Percentiles rank a stretch among this genome's conserved stretches.
Conservation (phyloP, 2,797 vertebrate genomes). For the Neopelma chrysocephalum region DNA sequence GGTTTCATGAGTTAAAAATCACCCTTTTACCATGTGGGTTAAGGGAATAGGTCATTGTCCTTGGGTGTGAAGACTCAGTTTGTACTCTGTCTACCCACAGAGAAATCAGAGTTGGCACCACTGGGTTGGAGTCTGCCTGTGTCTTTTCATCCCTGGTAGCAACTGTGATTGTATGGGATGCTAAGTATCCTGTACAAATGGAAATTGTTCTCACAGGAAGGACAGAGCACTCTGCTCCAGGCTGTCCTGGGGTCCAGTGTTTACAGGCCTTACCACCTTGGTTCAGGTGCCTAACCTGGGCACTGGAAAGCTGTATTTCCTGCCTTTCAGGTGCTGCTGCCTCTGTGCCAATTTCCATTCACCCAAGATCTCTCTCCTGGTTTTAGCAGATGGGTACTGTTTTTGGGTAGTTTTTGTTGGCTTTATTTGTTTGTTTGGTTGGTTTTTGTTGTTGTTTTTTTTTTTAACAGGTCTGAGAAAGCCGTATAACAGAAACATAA, state of each 20-base stretch:
- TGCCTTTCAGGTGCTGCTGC: not conserved
- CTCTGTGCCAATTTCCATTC: not conserved
- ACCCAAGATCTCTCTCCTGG: not conserved
- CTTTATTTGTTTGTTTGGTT: not conserved
- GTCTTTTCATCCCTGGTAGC: not conserved
- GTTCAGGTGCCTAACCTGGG: accelerated
- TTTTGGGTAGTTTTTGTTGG: not conserved
- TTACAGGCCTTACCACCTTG: not conserved
- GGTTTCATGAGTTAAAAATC: not conserved
- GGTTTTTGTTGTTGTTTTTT: not conserved
- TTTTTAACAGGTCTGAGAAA: not conserved
- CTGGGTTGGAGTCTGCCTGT: not conserved
- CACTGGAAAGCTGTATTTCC: not conserved
- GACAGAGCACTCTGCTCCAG: not conserved
- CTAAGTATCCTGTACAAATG: not conserved
- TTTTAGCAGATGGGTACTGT: not conserved
- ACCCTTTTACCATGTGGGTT: not conserved
- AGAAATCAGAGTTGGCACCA: not conserved
- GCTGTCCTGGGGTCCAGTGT: accelerated
- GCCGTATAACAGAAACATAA: not conserved
- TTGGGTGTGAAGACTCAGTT: not conserved
- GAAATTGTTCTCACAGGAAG: not conserved
- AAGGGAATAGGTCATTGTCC: not conserved
- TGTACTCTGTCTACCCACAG: not conserved
- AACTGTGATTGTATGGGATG: not conserved